Conservation (phyloP, 1,140 invertebrate species). For the Aphelinus certus region DNA sequence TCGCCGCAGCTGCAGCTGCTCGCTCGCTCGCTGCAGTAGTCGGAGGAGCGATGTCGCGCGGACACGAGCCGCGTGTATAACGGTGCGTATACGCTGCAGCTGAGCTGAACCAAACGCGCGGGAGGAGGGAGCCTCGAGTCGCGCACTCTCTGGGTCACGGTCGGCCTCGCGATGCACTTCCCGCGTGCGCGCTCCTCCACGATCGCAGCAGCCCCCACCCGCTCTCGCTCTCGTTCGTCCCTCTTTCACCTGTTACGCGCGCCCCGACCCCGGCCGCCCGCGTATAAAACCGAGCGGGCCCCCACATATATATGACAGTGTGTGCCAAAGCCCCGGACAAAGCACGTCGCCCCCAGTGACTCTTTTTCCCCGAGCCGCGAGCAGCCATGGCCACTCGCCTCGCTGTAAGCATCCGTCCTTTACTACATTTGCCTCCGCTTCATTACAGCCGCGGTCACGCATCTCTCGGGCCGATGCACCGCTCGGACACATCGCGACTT, state of each 20-base stretch:
- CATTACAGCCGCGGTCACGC: too few species aligned
- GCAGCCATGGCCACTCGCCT: slow-evolving; percentile 32
- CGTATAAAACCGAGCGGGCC: slow-evolving; percentile 48
- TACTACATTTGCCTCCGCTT: too few species aligned
- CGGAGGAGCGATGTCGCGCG: neutral
- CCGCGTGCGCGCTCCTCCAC: slow-evolving; percentile 25
- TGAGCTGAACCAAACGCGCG: neutral
- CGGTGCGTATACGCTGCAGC: too few species aligned
- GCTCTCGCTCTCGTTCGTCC: slow-evolving; percentile 46
- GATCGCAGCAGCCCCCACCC: slow-evolving; percentile 17
- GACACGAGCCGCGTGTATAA: too few species aligned
- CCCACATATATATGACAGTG: slow-evolving; percentile 53
- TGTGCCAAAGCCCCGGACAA: slow-evolving; percentile 39
- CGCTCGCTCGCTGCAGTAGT: neutral
- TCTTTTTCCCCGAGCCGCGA: neutral
- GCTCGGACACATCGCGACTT: too few species aligned
- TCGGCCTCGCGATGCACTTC: slow-evolving; percentile 23
- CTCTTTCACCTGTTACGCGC: slow-evolving; percentile 45
- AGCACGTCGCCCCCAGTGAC: slow-evolving; percentile 27
- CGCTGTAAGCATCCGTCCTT: slow-evolving; percentile 35
- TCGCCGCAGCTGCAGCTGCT: neutral
- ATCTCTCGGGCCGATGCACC: too few species aligned
- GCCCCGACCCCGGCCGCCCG: slow-evolving; percentile 6
- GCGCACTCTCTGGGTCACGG: slow-evolving; percentile 44
- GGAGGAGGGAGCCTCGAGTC: neutral